Evolutionary conservation across 35 echinoderm and acorn worm genomes (phyloP), one percentile per base, ranked within the genome.

Genomic region (Lytechinus variegatus): DNA sequence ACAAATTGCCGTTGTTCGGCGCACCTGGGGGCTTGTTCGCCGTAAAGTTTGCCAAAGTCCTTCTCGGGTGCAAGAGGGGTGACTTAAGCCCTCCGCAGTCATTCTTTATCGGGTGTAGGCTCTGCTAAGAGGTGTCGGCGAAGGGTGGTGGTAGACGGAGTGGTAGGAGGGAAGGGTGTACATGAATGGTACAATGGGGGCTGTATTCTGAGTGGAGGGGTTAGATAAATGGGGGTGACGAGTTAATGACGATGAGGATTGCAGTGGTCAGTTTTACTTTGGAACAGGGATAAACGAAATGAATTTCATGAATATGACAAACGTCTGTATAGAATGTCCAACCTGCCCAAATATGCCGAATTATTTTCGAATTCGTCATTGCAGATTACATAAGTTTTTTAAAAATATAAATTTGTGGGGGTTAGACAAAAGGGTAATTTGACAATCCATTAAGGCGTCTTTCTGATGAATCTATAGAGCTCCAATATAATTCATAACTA

Each of bases 91-190:
- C 21, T 71, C 4, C 24, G 66, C 66, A 79, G 66, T 79, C 66
- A 79, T 79, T 79, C 66, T 79, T 79, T 16, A 79, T 79, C 66
- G 66, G 61, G 66, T 79, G 66, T 79, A 79, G 66, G 66, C 66
- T 24, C 21, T 16, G 66, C 19, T 79, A 24, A 79, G 66, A 24
- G 66, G 21, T 79, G 66, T 19, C 0, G 21, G n/a, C 66, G 5
- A 79, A 19, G 66, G 66, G 66, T 79, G 66, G 24, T 7, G 66
- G n/a, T 24, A 79, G 7, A 79, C 6, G 14, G 19, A 24, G 3
- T 79, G 66, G 66, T 79, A 24, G 66, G 4, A 79, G 21, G 16
- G 66, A 24, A 7, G 19, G 66, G 19, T 24, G 66, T n/a, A 19
- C 5, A 79, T 24, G 66, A 24, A 79, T 79, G 66, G 66, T 79